Base-by-base conservation (phyloP, 30 jellyfish, hydroid and myxozoan species). In the Aurelia sp. region DNA sequence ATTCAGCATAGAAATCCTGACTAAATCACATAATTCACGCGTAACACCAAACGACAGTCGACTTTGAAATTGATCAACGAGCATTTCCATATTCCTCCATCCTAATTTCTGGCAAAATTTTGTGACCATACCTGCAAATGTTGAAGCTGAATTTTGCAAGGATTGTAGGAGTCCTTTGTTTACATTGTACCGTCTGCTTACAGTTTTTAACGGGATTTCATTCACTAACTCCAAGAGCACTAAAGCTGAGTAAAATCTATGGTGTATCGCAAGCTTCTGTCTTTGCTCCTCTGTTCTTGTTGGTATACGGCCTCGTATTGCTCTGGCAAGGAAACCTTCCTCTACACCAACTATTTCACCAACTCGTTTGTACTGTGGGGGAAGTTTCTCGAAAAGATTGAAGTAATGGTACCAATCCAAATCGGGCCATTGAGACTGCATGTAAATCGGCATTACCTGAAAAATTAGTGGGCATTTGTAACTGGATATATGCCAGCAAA, bases 121-220 rank as follows among this genome's bases (percentile, higher is more conserved):
- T n/a, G 99, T 95, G 24, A 95, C 97, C 99, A 95, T 95, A 8
- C 99, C 98, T n/a, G 98, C 98, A 67, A 84, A 95, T 47, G 99
- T 95, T 41, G 99, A 79, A 18, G 99, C 96, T 12, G 99, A 76
- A 21, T 81, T 76, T 61, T 95, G 99, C 72, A 95, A 63, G 19
- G 98, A 84, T 71, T 95, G 99, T 76, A 95, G 76, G 52, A 95
- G 91, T 16, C 99, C 99, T 63, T 92, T 85, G 80, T 78, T 90
- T 61, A 95, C 88, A 52, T 89, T 85, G 66, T 89, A 95, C 8
- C 96, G 91, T 20, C 92, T 70, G 85, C 99, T 84, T 6, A 95
- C 98, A 8, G 88, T 81, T 22, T 88, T 61, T 57, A 95, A 65
- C 4, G 99, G 88, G 31, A 95, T 96, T 81, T 95, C 99, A 88